Evolutionary conservation across 2,888 invertebrate species (phyloP).

Genomic region (Silvanus unidentatus): DNA sequence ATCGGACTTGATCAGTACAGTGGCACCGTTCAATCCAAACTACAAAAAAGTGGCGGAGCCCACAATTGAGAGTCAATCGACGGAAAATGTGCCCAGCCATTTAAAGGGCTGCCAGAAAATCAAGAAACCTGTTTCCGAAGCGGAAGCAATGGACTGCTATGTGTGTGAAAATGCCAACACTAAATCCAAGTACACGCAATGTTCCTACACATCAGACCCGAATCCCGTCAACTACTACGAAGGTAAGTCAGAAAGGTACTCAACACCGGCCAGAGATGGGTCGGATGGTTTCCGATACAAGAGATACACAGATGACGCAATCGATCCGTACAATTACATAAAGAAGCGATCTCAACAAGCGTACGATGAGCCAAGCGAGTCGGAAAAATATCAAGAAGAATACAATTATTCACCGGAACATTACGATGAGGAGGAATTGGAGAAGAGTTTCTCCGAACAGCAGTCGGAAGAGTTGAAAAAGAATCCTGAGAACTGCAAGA

Average conservation of each 20-base stretch:
- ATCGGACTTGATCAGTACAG: slow-evolving; percentile 23
- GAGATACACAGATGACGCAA: slow-evolving; percentile 39
- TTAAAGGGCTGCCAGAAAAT: slow-evolving; percentile 57
- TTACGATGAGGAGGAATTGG: slow-evolving; percentile 49
- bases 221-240: slow-evolving; percentile 42
- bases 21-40: slow-evolving; percentile 30
- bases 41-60: slow-evolving; percentile 44
- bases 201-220: slow-evolving; percentile 52
- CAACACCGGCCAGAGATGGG: slow-evolving; percentile 27
- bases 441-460: slow-evolving; percentile 57
- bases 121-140: slow-evolving; percentile 46
- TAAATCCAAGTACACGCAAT: slow-evolving; percentile 54
- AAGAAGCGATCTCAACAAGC: slow-evolving; percentile 43
- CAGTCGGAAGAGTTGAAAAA: slow-evolving; percentile 57
- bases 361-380: slow-evolving; percentile 46
- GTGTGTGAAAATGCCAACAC: slow-evolving; percentile 52
- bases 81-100: slow-evolving; percentile 26
- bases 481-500: slow-evolving; percentile 59
- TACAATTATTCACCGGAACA: slow-evolving; percentile 48
- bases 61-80: slow-evolving; percentile 24
- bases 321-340: slow-evolving; percentile 51
- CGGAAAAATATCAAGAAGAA: slow-evolving; percentile 33
- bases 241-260: slow-evolving; percentile 38
- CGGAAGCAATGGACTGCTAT: slow-evolving; percentile 48
- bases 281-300: slow-evolving; percentile 42